Base-by-base conservation (phyloP, 2,797 vertebrate species). In the Yasuhikotakia modesta region DNA sequence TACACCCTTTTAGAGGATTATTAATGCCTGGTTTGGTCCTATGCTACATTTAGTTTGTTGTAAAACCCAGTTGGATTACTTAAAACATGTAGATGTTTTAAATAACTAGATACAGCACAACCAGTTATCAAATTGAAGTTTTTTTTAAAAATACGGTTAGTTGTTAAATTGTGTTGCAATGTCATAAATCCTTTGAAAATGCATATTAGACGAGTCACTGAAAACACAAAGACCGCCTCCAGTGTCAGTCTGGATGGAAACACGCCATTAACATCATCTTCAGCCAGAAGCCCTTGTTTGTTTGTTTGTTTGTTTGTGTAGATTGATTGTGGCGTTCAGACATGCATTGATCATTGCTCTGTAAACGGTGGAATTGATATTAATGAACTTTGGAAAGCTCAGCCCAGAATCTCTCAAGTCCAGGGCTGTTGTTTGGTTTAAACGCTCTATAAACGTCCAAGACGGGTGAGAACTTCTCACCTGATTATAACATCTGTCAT, bases 401-500 rank as follows among this genome's bases (percentile, higher is more conserved):
- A 4, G 46, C 4, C 48, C 27, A n/a, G 46, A 64, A 61, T 55
- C 24, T 43, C 55, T 35, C 53, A 3, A 48, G 45, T 48, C 52
- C 52, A 5, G 14, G 57, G 30, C 30, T n/a, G 17, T 14, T 6
- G 17, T 63, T 78, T 55, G 35, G 75, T 70, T 58, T 76, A 55
- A 68, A 21, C 30, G 16, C 52, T 30, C 64, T 22, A 46, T 77
- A 81, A 66, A 71, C 58, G 48, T 39, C 61, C n/a, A 4, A 76
- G 22, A 32, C 63, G 19, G 10, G n/a, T 13, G 52, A 52, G 53
- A 75, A 64, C 73, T 43, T 32, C 79, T 32, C 52, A 60, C 57
- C 75, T 75, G 76, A 73, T 79, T 61, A 70, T 69, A 82, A 85
- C 74, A 73, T 58, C 76, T 81, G 74, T 79, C 78, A 70, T 78